These are phyloP conservation scores for Scaptomyza tumidula DNA, from an alignment of 2,888 invertebrate species.

Conservation along the genomic window DNA sequence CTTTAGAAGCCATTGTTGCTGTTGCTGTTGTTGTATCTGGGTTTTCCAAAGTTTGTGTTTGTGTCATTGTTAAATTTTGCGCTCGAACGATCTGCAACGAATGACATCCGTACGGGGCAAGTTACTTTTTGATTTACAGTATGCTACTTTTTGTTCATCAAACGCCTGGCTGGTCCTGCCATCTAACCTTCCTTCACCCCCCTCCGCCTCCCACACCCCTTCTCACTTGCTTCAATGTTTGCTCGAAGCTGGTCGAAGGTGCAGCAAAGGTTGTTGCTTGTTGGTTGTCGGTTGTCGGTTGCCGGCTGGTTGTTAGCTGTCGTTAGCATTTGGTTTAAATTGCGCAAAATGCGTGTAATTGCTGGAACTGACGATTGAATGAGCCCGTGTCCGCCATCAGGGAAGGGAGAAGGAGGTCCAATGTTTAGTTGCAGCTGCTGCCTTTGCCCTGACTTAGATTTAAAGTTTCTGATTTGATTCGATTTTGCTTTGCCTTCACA, in stretches of 20 bases:
- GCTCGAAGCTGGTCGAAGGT: conserved; percentile 62
- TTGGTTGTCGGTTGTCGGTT: conserved; percentile 65
- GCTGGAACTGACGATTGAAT: conserved; percentile 80
- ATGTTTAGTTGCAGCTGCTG: conserved; percentile 63
- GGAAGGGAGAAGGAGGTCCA: background rate
- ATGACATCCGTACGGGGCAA: conserved; percentile 79
- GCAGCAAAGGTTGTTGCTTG: conserved; percentile 73
- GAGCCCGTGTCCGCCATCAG: conserved; percentile 60
- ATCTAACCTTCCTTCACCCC: background rate
- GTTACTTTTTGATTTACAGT: conserved; percentile 81
- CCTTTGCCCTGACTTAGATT: conserved; percentile 59
- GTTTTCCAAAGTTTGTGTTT: conserved; percentile 70
- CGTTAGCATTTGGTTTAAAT: conserved; percentile 81
- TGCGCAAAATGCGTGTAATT: conserved; percentile 81
- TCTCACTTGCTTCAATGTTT: conserved; percentile 6
- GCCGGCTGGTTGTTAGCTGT: conserved; percentile 74
- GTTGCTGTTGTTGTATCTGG: conserved; percentile 30
- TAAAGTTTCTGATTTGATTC: conserved; percentile 76
- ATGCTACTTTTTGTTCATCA: conserved; percentile 79
- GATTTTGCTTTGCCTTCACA: conserved; percentile 37
- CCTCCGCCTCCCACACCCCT: background rate
- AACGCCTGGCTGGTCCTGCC: conserved; percentile 61
- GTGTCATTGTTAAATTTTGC: conserved; percentile 81
- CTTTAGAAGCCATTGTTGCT: conserved; percentile 49
- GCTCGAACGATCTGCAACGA: conserved; percentile 80